Evolutionary conservation across 2,888 invertebrate genomes (phyloP).

Genomic region (Sylvicola cinctus): DNA sequence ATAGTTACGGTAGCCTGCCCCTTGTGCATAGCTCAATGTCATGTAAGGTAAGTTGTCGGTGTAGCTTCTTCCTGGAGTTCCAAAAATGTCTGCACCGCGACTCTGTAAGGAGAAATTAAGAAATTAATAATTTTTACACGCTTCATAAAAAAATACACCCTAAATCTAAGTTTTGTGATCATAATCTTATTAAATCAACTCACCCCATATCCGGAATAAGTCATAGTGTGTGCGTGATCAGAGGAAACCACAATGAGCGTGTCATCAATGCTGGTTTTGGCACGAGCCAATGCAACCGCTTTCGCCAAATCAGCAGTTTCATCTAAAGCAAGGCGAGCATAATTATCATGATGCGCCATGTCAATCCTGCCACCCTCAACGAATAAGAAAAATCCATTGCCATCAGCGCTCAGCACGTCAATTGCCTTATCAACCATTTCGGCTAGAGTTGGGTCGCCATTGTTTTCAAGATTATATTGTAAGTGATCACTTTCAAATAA

Average conservation of each 20-base stretch:
- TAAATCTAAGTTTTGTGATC: no score
- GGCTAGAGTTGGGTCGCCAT: slow-evolving; percentile 47
- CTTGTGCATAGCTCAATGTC: slow-evolving; percentile 54
- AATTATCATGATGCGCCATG: slow-evolving; percentile 19
- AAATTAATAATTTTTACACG: no score
- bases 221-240: slow-evolving; percentile 63
- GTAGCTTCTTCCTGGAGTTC: slow-evolving; percentile 21
- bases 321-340: slow-evolving; percentile 19
- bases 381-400: slow-evolving; percentile 56
- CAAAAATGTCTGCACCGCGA: slow-evolving; percentile 28
- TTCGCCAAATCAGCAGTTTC: slow-evolving; percentile 45
- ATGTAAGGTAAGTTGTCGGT: slow-evolving; percentile 38
- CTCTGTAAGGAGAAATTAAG: no score
- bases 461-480: slow-evolving; percentile 42
- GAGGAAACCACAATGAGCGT: slow-evolving; percentile 65
- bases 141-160: no score
- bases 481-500: slow-evolving; percentile 44
- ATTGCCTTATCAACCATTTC: slow-evolving; percentile 69
- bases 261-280: slow-evolving; percentile 38
- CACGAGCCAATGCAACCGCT: slow-evolving; percentile 41
- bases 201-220: slow-evolving; percentile 47
- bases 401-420: slow-evolving; percentile 37
- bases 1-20: slow-evolving; percentile 34
- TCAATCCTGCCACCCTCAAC: slow-evolving; percentile 40
- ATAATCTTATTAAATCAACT: no score